phyloP scores from a whole-genome alignment of 2,888 invertebrate species.

The Deilephila elpenor region DNA sequence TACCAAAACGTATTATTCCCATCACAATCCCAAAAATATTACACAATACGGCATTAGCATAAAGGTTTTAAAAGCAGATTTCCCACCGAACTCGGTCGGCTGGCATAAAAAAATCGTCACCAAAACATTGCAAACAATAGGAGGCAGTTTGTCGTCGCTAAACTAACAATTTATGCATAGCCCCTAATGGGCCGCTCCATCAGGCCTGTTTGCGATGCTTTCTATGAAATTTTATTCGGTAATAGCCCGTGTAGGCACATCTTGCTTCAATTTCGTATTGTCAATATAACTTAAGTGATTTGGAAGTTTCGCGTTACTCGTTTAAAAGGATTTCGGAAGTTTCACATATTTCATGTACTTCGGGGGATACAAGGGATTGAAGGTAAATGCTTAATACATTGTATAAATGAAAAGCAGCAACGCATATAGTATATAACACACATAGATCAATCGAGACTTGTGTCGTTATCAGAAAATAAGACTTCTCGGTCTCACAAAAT shows the following conservation, averaged over 20 bases:
- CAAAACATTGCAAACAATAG: constrained; percentile 57
- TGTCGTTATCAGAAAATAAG: too few species aligned
- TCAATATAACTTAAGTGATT: constrained; percentile 46
- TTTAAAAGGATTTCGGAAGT: constrained; percentile 30
- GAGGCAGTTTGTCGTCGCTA: constrained; percentile 65
- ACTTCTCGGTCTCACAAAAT: too few species aligned
- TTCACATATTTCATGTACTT: background rate
- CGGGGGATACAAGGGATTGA: background rate
- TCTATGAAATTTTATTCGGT: constrained; percentile 83
- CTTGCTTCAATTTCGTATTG: constrained; percentile 50
- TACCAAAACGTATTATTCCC: background rate
- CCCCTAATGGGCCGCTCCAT: constrained; percentile 78
- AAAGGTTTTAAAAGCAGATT: constrained; percentile 14
- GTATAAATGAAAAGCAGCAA: too few species aligned
- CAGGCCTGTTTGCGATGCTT: constrained; percentile 81
- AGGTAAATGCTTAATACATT: background rate
- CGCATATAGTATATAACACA: too few species aligned
- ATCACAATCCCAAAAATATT: too few species aligned
- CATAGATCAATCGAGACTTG: too few species aligned
- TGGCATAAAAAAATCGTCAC: constrained; percentile 38
- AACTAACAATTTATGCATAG: constrained; percentile 83
- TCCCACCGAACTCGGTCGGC: background rate
- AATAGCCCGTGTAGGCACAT: constrained; percentile 61
- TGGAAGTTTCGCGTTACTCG: constrained; percentile 43
- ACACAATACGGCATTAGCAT: background rate